phyloP scores from a whole-genome alignment of 1,140 invertebrate species.

The Drosophila teissieri region DNA sequence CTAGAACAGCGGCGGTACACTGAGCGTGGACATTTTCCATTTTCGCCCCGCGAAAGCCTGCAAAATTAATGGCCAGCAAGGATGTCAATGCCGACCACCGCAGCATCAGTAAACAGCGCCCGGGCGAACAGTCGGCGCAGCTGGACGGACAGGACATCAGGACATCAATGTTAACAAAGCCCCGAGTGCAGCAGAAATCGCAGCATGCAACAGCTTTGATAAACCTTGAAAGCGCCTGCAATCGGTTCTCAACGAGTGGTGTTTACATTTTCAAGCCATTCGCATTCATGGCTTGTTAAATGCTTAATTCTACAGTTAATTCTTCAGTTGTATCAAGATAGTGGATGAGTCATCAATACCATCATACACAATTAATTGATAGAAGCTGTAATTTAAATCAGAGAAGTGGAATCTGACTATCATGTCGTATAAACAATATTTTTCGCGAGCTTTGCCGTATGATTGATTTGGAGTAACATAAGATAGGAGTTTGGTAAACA shows the following conservation, averaged over 20 bases:
- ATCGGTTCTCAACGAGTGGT: constrained; percentile 9
- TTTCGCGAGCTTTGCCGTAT: background rate
- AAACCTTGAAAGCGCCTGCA: constrained; percentile 19
- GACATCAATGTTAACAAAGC: constrained; percentile 43
- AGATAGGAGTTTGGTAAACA: no score
- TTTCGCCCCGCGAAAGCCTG: constrained; percentile 67
- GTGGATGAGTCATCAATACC: background rate
- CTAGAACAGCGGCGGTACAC: constrained; percentile 29
- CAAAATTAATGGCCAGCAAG: constrained; percentile 78
- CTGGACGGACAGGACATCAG: constrained; percentile 17
- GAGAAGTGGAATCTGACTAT: no score
- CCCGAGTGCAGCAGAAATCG: constrained; percentile 49
- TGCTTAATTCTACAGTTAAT: background rate
- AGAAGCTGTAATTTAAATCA: background rate
- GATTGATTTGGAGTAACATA: background rate
- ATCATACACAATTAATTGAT: no score
- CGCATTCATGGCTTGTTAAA: background rate
- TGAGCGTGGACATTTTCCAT: constrained; percentile 29
- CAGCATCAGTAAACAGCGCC: constrained; percentile 36
- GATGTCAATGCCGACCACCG: constrained; percentile 57
- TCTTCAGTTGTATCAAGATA: background rate
- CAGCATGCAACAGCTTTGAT: constrained; percentile 23
- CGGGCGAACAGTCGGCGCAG: constrained; percentile 32
- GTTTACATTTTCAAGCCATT: background rate
- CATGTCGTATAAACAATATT: constrained; percentile 9